Evolutionary conservation across 2,888 invertebrate species (phyloP).

Genomic region (Tenthredo mesomela): DNA sequence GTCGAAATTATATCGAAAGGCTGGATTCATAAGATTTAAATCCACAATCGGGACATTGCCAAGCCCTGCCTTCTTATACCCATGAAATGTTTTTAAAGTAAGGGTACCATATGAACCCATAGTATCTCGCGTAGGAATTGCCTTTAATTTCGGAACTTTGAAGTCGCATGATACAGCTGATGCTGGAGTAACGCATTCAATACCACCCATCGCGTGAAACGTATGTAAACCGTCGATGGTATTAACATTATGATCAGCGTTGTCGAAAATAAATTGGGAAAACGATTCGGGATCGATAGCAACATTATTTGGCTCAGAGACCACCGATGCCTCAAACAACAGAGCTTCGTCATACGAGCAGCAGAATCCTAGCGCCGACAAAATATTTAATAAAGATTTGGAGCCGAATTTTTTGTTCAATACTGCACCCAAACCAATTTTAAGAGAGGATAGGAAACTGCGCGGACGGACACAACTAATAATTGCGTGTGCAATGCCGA

Average conservation of each 20-base stretch:
- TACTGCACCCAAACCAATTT: constrained; percentile 64
- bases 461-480: constrained; percentile 57
- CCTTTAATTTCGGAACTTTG: constrained; percentile 13
- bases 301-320: neutral
- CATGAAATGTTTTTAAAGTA: constrained; percentile 16
- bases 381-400: constrained; percentile 66
- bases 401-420: constrained; percentile 66
- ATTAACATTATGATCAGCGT: constrained; percentile 49
- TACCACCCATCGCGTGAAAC: constrained; percentile 53
- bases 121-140: constrained; percentile 15
- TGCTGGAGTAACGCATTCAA: constrained; percentile 46
- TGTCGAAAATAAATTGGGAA: constrained; percentile 51
- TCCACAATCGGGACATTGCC: neutral
- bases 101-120: constrained; percentile 5
- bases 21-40: neutral
- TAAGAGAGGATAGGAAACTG: constrained; percentile 68
- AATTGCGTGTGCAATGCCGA: constrained; percentile 7
- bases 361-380: constrained; percentile 60
- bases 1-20: constrained; percentile 39
- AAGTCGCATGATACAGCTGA: constrained; percentile 8
- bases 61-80: constrained; percentile 23
- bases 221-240: constrained; percentile 50
- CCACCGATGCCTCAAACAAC: constrained; percentile 18
- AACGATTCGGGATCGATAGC: constrained; percentile 30
- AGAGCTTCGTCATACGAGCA: constrained; percentile 16